Conservation (phyloP, 2,113 vertebrate species). For the Tragulus kanchil region DNA sequence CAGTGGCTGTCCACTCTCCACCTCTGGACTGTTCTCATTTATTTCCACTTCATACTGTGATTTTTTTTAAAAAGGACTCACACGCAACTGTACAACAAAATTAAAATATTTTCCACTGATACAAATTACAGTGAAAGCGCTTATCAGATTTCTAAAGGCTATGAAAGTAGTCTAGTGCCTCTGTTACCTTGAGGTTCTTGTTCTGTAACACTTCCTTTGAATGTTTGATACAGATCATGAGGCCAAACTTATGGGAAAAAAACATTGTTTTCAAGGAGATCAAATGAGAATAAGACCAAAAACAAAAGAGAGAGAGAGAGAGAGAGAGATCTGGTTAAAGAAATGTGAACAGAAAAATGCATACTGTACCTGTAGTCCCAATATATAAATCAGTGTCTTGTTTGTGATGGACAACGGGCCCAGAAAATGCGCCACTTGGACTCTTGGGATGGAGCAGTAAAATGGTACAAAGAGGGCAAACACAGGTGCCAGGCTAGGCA, state of each 20-base stretch:
- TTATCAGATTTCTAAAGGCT: slow-evolving; percentile 80
- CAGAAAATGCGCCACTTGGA: slow-evolving; percentile 95
- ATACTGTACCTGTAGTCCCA: slow-evolving; percentile 96
- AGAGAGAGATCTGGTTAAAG: slow-evolving; percentile 55
- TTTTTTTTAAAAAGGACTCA: slow-evolving; percentile 60
- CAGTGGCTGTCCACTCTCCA: slow-evolving; percentile 57
- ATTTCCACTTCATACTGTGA: neutral
- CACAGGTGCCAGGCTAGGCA: slow-evolving; percentile 94
- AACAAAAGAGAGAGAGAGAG: neutral
- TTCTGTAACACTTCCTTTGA: slow-evolving; percentile 76
- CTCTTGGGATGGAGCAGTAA: slow-evolving; percentile 94
- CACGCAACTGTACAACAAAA: slow-evolving; percentile 23
- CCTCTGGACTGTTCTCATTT: slow-evolving; percentile 36
- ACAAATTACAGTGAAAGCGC: slow-evolving; percentile 75
- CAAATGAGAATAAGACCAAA: slow-evolving; percentile 68
- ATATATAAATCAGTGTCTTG: slow-evolving; percentile 97
- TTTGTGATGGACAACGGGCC: slow-evolving; percentile 96
- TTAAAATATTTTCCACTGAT: slow-evolving; percentile 80
- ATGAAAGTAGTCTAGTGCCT: slow-evolving; percentile 69
- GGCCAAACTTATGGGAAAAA: slow-evolving; percentile 69
- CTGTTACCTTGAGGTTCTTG: slow-evolving; percentile 61
- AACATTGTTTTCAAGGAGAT: slow-evolving; percentile 76
- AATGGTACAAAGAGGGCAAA: slow-evolving; percentile 98
- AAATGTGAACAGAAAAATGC: slow-evolving; percentile 83
- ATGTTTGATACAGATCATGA: slow-evolving; percentile 74